Conservation (phyloP, 2,888 invertebrate genomes). For the Hanleya hanleyi region DNA sequence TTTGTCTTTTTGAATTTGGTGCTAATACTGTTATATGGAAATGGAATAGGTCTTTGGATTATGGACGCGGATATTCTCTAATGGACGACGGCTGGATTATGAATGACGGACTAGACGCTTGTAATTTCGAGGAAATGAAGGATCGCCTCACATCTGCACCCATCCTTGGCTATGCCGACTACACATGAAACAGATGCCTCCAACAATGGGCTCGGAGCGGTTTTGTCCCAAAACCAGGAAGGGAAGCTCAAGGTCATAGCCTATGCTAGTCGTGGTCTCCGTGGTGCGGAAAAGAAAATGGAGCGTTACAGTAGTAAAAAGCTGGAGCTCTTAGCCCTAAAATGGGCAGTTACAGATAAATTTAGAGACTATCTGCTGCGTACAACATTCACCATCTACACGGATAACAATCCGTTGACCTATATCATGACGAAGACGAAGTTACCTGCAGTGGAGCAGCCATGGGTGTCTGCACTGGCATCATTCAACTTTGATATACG, state of each 20-base stretch:
- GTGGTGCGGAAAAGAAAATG: slow-evolving; percentile 7
- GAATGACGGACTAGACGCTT: too few relatives aligned
- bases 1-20: too few relatives aligned
- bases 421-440: not conserved
- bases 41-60: too few relatives aligned
- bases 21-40: too few relatives aligned
- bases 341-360: slow-evolving; percentile 20
- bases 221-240: slow-evolving; percentile 10
- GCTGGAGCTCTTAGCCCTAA: slow-evolving; percentile 23
- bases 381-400: not conserved
- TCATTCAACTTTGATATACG: not conserved
- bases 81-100: too few relatives aligned
- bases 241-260: slow-evolving; percentile 14
- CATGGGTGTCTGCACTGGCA: not conserved
- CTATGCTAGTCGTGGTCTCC: slow-evolving; percentile 15
- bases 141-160: not conserved
- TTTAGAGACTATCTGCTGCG: slow-evolving; percentile 13
- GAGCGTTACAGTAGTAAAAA: slow-evolving; percentile 23
- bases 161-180: slow-evolving; percentile 1
- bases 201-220: slow-evolving; percentile 1
- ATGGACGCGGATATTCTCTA: too few relatives aligned
- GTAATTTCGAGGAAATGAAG: slow-evolving; percentile 8
- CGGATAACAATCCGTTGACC: slow-evolving; percentile 7
- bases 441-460: not conserved
- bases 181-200: slow-evolving; percentile 4